Evolutionary conservation across 2,888 invertebrate species (phyloP).

Genomic region (Drosophila longiperda): DNA sequence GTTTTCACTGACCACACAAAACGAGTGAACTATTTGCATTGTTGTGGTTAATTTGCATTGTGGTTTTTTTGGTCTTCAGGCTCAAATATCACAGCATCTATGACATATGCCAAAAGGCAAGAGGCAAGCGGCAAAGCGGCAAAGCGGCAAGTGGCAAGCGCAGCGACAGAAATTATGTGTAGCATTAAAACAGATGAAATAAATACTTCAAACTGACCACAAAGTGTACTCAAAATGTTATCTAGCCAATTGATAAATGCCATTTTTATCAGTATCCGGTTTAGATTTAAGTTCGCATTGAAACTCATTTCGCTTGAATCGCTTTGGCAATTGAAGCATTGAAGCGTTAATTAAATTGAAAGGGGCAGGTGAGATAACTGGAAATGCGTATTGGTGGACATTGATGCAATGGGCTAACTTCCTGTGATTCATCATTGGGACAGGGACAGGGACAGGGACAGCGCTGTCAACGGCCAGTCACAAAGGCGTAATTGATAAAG

Average conservation of each 20-base stretch:
- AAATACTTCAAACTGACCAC: slow-evolving; percentile 43
- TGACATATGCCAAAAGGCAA: slow-evolving; percentile 28
- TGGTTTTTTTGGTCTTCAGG: slow-evolving; percentile 44
- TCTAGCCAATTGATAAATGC: slow-evolving; percentile 16
- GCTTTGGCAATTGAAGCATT: slow-evolving; percentile 31
- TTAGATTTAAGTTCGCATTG: background rate
- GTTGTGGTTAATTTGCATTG: slow-evolving; percentile 53
- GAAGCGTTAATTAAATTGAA: slow-evolving; percentile 67
- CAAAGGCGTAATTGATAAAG: slow-evolving; percentile 71
- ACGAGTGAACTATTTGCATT: slow-evolving; percentile 29
- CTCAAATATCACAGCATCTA: slow-evolving; percentile 19
- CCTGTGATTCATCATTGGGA: slow-evolving; percentile 66
- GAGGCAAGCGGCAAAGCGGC: background rate
- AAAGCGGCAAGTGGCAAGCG: slow-evolving; percentile 6
- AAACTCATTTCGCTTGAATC: background rate
- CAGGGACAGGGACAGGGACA: background rate
- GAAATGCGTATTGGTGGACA: slow-evolving; percentile 6
- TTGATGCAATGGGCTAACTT: slow-evolving; percentile 39
- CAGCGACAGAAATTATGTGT: background rate
- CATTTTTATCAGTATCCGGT: background rate
- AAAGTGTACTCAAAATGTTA: slow-evolving; percentile 25
- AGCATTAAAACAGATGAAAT: background rate
- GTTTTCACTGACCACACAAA: slow-evolving; percentile 41
- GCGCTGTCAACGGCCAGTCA: slow-evolving; percentile 49
- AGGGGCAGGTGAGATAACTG: slow-evolving; percentile 51